These are phyloP conservation scores for Drosophila obscura DNA, from an alignment of 1,140 invertebrate species.

Conservation along the genomic window DNA sequence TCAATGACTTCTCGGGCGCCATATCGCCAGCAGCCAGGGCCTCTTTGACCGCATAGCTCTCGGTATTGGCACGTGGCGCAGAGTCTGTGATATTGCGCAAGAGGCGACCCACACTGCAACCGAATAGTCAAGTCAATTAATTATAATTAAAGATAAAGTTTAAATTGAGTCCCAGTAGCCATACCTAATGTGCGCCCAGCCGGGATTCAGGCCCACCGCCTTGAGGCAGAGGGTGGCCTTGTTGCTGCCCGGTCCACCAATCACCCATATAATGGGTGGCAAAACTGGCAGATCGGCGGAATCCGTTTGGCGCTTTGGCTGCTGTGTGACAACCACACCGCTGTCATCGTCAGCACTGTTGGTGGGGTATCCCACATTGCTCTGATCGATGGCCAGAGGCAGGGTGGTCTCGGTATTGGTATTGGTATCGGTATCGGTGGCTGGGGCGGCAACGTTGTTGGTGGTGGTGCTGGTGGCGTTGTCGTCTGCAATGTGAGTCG, in stretches of 20 bases:
- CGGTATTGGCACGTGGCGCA: constrained; percentile 85
- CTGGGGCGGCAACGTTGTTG: neutral
- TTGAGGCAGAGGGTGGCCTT: constrained; percentile 89
- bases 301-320: constrained; percentile 68
- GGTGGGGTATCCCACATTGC: constrained; percentile 18
- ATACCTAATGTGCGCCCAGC: constrained; percentile 90
- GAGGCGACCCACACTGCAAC: constrained; percentile 87
- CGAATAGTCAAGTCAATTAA: neutral
- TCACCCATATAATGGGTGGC: constrained; percentile 90
- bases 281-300: constrained; percentile 61
- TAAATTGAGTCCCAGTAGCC: neutral
- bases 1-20: constrained; percentile 88
- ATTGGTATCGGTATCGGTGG: constrained; percentile 10
- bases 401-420: constrained; percentile 14
- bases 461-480: constrained; percentile 8
- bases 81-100: constrained; percentile 88
- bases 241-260: constrained; percentile 92
- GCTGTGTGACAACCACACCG: constrained; percentile 64
- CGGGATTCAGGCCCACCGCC: constrained; percentile 87
- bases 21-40: constrained; percentile 92
- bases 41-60: constrained; percentile 85
- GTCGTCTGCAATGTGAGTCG: constrained; percentile 73
- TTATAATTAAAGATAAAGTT: neutral
- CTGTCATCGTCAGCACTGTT: constrained; percentile 56
- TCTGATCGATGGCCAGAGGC: constrained; percentile 32